Percentiles rank a stretch among this genome's conserved stretches.
Evolutionary conservation across 2,888 invertebrate genomes (phyloP).

Genomic region (Synergus laeviventris): DNA sequence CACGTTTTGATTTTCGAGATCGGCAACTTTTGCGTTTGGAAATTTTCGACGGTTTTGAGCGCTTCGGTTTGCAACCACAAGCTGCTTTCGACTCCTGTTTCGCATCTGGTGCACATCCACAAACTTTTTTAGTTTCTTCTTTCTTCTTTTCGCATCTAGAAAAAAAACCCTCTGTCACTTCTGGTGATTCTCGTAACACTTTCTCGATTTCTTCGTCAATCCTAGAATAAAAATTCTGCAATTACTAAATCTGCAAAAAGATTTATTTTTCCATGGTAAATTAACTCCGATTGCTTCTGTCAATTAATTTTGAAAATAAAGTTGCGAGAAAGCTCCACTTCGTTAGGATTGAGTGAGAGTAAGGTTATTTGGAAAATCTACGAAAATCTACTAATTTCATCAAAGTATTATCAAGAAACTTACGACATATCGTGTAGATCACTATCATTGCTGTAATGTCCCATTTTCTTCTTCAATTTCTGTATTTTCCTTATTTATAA

Average conservation of each 20-base stretch:
- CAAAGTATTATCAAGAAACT: neutral
- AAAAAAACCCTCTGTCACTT: slow-evolving; percentile 11
- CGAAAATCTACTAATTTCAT: neutral
- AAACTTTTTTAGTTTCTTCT: neutral
- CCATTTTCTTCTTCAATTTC: slow-evolving; percentile 24
- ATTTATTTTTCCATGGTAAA: too few species aligned
- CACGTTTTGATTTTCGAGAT: slow-evolving; percentile 9
- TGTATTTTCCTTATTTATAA: slow-evolving; percentile 19
- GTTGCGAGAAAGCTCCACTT: neutral
- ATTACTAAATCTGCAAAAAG: neutral
- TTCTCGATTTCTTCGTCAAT: neutral
- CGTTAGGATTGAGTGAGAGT: neutral
- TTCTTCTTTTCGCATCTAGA: slow-evolving; percentile 13
- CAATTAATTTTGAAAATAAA: neutral
- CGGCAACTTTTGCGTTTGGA: neutral
- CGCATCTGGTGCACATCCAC: neutral
- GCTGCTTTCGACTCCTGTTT: neutral
- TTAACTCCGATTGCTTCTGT: too few species aligned
- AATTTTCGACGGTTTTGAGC: neutral
- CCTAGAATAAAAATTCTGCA: neutral
- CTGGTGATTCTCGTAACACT: neutral
- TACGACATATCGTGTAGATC: neutral
- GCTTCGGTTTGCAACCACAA: neutral
- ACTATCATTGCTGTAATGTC: neutral
- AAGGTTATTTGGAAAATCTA: neutral